Evolutionary conservation across 2,113 vertebrate species (phyloP), one percentile per base, ranked within the genome.

Genomic region (Xiphophorus couchianus): DNA sequence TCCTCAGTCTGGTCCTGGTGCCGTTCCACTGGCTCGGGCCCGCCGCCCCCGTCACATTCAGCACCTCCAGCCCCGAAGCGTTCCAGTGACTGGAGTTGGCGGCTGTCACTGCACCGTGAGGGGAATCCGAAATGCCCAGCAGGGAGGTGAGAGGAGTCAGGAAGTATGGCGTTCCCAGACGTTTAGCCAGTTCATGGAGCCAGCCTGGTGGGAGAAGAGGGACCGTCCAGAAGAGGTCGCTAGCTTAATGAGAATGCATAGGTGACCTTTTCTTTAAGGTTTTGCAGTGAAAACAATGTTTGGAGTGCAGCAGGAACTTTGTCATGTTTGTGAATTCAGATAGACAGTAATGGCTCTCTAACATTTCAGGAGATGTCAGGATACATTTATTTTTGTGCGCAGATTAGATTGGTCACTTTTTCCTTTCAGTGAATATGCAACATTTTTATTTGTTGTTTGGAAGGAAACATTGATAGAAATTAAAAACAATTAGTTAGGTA

Each of bases 101-200:
- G 4, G 87, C 84, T 58, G 89, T 33, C 78, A 80, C 37, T 33
- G 86, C 25, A 42, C 76, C 84, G 28, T 86, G 85, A n/a, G 86
- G 73, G 0, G 78, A 83, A 29, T 94, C 92, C 0, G 94, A 83
- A 29, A 76, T 89, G 17, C 90, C 92, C 64, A 94, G 69, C 60
- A 93, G 85, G 5, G 94, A 92, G 80, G 88, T 88, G 77, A 93
- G 78, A 0, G 93, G 91, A 0, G 94, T 82, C 81, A 93, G 86
- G 75, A 93, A 89, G 86, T 95, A 96, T 0, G 95, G 95, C 3
- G 93, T 93, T 71, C 91, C 95, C 81, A 96, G 84, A 10, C 95
- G 92, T 77, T 95, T 96, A 44, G 93, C 95, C 30, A 96, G 89
- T 81, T 96, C 95, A 37, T 95, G 94, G 37, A 96, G 92, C 95